phyloP scores from a whole-genome alignment of 2,888 invertebrate species.

The Protodeltote pygarga region DNA sequence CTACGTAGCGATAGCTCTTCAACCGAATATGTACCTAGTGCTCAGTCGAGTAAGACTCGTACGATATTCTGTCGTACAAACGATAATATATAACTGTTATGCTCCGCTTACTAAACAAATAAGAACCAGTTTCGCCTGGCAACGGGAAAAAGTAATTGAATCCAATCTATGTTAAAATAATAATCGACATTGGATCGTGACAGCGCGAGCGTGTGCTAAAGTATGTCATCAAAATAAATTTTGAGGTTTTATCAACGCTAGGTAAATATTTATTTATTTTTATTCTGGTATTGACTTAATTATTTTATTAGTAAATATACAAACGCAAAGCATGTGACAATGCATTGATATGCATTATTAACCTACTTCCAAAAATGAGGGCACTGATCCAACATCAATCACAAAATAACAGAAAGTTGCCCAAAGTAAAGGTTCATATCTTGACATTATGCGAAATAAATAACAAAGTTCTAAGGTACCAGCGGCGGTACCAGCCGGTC shows the following conservation, averaged over 20 bases:
- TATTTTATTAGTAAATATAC: too few relatives aligned
- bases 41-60: background rate
- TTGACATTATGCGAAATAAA: constrained; percentile 3
- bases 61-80: background rate
- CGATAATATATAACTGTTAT: background rate
- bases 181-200: constrained; percentile 52
- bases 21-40: constrained; percentile 35
- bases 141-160: constrained; percentile 9
- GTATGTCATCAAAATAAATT: background rate
- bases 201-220: background rate
- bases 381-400: constrained; percentile 45
- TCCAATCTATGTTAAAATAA: constrained; percentile 12
- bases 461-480: background rate
- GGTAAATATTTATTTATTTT: background rate
- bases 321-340: too few relatives aligned
- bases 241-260: background rate
- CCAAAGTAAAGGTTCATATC: constrained; percentile 8
- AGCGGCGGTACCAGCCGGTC: constrained; percentile 3
- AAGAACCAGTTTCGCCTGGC: constrained; percentile 18
- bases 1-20: constrained; percentile 59
- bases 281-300: too few relatives aligned
- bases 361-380: too few relatives aligned
- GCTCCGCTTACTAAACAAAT: constrained; percentile 6
- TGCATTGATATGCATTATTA: too few relatives aligned
- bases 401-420: constrained; percentile 11